Conservation (phyloP, 1,140 invertebrate genomes). For the Nautilus pompilius region DNA sequence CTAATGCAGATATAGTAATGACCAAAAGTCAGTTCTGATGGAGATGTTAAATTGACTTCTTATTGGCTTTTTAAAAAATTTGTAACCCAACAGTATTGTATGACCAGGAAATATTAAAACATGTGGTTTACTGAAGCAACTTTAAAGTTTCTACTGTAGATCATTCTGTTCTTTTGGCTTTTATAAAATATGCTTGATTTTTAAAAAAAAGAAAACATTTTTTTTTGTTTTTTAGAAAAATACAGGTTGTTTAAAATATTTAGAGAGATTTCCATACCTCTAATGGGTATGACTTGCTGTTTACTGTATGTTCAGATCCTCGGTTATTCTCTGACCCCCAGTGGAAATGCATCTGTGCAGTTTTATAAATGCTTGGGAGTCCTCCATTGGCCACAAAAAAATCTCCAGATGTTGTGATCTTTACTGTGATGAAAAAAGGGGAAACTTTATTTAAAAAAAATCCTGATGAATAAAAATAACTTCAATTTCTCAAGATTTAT, state of each 20-base stretch:
- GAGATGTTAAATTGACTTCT: no score
- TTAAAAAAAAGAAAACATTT: neutral
- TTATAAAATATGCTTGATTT: neutral
- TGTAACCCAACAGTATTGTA: no score
- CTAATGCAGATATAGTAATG: no score
- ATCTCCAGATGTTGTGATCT: constrained; percentile 34
- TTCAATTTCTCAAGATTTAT: neutral
- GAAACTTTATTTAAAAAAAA: no score
- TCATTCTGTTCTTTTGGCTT: no score
- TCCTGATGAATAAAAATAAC: neutral
- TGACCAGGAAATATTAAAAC: no score
- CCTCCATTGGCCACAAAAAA: constrained; percentile 43
- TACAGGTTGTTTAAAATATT: no score
- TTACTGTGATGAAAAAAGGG: constrained; percentile 25
- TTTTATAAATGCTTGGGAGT: constrained; percentile 34
- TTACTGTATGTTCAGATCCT: constrained; percentile 50
- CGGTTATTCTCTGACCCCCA: constrained; percentile 41
- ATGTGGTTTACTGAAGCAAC: no score
- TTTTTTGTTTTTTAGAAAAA: no score
- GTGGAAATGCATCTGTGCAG: constrained; percentile 51
- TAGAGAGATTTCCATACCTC: constrained; percentile 46
- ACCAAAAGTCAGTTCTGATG: no score
- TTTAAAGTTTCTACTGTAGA: no score
- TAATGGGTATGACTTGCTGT: constrained; percentile 32
- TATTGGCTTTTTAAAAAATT: no score